Percentiles rank a stretch among this genome's conserved stretches.
Evolutionary conservation across 1,140 invertebrate species (phyloP).

Genomic region (Mesaphorura yosii): DNA sequence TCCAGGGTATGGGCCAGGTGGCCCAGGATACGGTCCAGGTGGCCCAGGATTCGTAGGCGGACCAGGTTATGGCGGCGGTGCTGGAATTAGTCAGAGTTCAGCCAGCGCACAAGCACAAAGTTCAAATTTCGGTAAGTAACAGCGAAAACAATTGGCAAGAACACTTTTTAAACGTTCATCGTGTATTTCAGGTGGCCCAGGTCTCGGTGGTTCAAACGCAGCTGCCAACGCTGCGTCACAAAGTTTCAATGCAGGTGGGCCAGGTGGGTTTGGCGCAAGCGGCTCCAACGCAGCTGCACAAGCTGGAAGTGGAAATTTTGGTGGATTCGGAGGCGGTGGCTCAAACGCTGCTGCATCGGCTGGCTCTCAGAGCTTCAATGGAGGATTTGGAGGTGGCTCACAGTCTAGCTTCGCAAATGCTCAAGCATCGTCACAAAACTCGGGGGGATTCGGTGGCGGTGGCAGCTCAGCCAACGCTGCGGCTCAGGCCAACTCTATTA

Average conservation of each 20-base stretch:
- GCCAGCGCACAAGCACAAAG: no score
- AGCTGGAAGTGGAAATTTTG: neutral
- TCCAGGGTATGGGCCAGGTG: neutral
- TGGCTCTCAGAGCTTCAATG: neutral
- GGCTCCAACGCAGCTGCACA: neutral
- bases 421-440: neutral
- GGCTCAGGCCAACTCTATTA: slow-evolving; percentile 1
- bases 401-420: neutral
- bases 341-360: slow-evolving; percentile 3
- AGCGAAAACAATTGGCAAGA: neutral
- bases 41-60: slow-evolving; percentile 10
- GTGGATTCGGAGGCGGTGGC: slow-evolving; percentile 6
- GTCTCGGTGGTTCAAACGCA: neutral
- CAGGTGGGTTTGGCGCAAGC: slow-evolving; percentile 3
- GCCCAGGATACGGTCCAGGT: neutral
- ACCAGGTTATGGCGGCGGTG: neutral
- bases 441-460: neutral
- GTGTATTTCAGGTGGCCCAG: neutral
- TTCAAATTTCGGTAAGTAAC: no score
- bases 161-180: neutral
- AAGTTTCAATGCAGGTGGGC: neutral
- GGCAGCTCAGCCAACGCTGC: neutral
- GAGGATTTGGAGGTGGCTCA: no score
- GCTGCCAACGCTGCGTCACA: neutral
- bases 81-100: no score